A percentile compares a stretch with the other conserved stretches of the same genome.
phyloP scores from a whole-genome alignment of 2,888 invertebrate genomes.

The Scaptomyza flava region DNA sequence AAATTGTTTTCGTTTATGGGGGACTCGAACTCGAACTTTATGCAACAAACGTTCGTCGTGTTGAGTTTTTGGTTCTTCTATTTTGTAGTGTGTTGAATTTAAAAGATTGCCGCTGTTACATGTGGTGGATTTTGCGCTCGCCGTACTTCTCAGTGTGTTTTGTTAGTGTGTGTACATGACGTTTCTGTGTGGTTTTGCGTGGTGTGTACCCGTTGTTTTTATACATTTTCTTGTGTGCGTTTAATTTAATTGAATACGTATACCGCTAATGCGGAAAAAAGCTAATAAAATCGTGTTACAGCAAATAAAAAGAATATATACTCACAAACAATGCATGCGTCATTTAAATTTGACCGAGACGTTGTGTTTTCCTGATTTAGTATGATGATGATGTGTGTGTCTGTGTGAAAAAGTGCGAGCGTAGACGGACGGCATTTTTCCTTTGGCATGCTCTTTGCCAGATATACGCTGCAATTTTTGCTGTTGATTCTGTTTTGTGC shows the following conservation, averaged over 20 bases:
- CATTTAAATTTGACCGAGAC: constrained; percentile 37
- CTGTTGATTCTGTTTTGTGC: constrained; percentile 68
- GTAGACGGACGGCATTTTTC: constrained; percentile 73
- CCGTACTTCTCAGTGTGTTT: constrained; percentile 44
- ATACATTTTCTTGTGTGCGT: constrained; percentile 54
- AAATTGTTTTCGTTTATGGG: constrained; percentile 44
- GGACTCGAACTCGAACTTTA: constrained; percentile 58
- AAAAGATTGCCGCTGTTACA: constrained; percentile 63
- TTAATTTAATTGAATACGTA: constrained; percentile 56
- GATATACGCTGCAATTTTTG: constrained; percentile 72
- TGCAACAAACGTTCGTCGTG: constrained; percentile 70
- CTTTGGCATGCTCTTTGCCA: constrained; percentile 61
- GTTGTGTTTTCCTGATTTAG: constrained; percentile 17
- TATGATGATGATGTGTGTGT: constrained; percentile 25
- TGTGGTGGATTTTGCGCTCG: constrained; percentile 70
- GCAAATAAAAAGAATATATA: constrained; percentile 48
- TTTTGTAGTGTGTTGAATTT: constrained; percentile 72
- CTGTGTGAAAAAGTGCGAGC: constrained; percentile 49
- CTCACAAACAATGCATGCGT: constrained; percentile 49
- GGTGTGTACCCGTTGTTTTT: constrained; percentile 69
- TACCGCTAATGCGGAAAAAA: constrained; percentile 15
- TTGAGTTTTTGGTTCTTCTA: constrained; percentile 71
- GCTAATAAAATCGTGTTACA: constrained; percentile 8
- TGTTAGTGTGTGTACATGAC: constrained; percentile 51
- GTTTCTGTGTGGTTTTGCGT: constrained; percentile 49